These are phyloP conservation scores for Gracilinanus agilis DNA, from an alignment of 2,113 vertebrate genomes.

Conservation along the genomic window DNA sequence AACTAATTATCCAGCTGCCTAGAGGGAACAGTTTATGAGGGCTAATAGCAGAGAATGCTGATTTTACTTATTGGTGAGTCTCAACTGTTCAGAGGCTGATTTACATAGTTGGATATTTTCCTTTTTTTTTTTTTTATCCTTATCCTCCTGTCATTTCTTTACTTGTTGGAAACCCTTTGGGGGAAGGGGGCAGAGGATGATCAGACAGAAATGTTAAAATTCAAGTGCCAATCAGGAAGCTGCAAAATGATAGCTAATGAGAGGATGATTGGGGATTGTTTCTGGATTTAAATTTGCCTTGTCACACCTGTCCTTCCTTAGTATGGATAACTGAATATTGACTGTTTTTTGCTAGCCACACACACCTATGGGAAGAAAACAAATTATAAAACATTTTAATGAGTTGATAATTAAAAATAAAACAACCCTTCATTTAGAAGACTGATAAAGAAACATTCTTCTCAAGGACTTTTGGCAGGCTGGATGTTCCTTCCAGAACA, in stretches of 20 bases:
- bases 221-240: background rate
- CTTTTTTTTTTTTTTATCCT: background rate
- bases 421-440: background rate
- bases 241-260: background rate
- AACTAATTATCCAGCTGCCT: conserved; percentile 19
- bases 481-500: background rate
- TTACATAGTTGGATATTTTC: background rate
- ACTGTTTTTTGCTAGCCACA: background rate
- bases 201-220: background rate
- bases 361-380: background rate
- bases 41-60: background rate
- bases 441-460: background rate
- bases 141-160: background rate
- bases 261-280: background rate
- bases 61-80: background rate
- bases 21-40: background rate
- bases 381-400: background rate
- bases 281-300: background rate
- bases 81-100: background rate
- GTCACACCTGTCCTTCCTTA: background rate
- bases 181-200: background rate
- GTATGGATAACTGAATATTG: background rate
- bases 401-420: background rate
- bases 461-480: background rate
- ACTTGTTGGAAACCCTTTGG: background rate